A percentile compares a stretch with the other conserved stretches of the same genome.
phyloP scores from a whole-genome alignment of 2,888 invertebrate species.

The Achlya flavicornis region DNA sequence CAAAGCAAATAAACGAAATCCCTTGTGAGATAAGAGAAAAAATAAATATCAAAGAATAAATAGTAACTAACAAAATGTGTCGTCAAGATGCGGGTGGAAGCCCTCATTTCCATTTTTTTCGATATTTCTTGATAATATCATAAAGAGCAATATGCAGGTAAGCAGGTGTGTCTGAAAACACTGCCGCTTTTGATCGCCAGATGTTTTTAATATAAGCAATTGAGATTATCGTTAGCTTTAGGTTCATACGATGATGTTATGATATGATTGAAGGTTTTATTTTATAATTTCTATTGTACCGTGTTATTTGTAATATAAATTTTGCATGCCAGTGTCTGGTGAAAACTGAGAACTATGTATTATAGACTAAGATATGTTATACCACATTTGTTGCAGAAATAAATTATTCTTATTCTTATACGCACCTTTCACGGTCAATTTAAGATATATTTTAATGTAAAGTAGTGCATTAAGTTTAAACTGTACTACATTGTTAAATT shows the following conservation, averaged over 20 bases:
- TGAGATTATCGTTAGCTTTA: constrained; percentile 23
- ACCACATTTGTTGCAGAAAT: no score
- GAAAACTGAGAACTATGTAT: no score
- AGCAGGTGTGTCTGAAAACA: constrained; percentile 46
- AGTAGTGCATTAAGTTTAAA: no score
- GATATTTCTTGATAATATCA: constrained; percentile 16
- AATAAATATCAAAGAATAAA: not conserved
- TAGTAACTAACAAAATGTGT: not conserved
- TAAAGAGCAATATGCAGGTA: constrained; percentile 44
- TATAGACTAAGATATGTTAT: no score
- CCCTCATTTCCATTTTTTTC: constrained; percentile 10
- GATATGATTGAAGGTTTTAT: no score
- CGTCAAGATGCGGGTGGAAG: constrained; percentile 21
- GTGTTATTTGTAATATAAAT: no score
- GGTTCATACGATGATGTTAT: no score
- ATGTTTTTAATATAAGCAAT: constrained; percentile 14
- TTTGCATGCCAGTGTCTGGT: no score
- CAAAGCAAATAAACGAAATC: not conserved
- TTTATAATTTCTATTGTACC: no score
- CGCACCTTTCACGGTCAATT: not conserved
- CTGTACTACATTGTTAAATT: no score
- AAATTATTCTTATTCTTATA: no score
- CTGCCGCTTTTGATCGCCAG: constrained; percentile 6
- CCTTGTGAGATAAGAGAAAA: not conserved
- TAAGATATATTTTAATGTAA: constrained; percentile 16